Conservation (phyloP, 2,113 vertebrate species). For the Channa maculata region DNA sequence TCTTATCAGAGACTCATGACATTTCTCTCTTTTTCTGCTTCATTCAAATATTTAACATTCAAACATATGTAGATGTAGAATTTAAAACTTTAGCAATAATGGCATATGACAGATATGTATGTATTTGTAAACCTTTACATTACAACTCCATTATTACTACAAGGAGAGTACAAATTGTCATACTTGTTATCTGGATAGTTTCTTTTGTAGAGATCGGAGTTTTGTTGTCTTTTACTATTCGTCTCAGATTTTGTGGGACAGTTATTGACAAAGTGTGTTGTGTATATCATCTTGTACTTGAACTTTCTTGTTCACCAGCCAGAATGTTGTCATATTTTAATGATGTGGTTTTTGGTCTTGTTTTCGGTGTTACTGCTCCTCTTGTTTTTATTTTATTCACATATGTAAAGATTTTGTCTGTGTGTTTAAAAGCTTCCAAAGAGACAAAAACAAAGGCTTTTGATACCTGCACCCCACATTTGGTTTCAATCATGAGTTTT, state of each 20-base stretch:
- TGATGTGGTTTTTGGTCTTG: constrained; percentile 15
- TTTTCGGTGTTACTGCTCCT: constrained; percentile 7
- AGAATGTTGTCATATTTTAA: constrained; percentile 7
- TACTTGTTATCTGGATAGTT: constrained; percentile 16
- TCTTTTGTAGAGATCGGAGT: constrained; percentile 19
- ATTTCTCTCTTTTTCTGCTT: constrained; percentile 23
- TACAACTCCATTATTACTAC: constrained; percentile 17
- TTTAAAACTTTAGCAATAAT: constrained; percentile 31
- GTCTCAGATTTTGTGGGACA: neutral
- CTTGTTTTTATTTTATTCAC: constrained; percentile 22
- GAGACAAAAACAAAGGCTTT: constrained; percentile 28
- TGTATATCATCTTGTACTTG: constrained; percentile 19
- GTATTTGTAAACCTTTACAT: constrained; percentile 38
- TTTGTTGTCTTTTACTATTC: constrained; percentile 24
- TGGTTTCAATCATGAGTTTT: constrained; percentile 4
- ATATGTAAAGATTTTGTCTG: neutral
- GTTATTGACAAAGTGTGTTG: constrained; percentile 28
- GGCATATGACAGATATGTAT: constrained; percentile 41
- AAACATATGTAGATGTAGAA: constrained; percentile 22
- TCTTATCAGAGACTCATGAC: constrained; percentile 29
- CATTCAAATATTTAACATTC: constrained; percentile 37
- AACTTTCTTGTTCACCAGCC: constrained; percentile 20
- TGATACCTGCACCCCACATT: constrained; percentile 30
- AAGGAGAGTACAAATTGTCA: neutral
- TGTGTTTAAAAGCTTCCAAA: constrained; percentile 18